Conservation (phyloP, 1,140 invertebrate genomes). For the Muscidifurax raptorellus region DNA sequence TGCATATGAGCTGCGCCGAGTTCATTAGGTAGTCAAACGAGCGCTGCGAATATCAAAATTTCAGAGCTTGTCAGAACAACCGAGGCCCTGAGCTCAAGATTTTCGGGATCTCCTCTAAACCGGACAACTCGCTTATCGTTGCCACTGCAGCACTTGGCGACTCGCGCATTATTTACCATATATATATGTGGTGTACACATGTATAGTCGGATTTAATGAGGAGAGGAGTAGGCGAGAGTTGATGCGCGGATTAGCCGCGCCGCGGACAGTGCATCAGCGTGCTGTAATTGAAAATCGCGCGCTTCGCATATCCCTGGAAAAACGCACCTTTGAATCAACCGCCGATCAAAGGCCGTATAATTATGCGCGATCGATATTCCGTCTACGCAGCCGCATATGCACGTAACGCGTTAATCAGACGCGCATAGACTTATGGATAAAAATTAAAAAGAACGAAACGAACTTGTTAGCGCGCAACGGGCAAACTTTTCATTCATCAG, state of each 20-base stretch:
- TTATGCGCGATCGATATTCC: background rate
- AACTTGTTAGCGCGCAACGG: background rate
- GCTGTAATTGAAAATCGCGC: background rate
- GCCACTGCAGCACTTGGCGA: background rate
- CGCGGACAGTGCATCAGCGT: too few relatives aligned
- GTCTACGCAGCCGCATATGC: background rate
- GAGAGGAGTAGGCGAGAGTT: background rate
- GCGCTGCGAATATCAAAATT: background rate
- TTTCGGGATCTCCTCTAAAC: background rate
- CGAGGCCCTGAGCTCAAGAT: background rate
- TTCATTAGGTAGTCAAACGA: constrained; percentile 5
- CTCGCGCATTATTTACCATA: background rate
- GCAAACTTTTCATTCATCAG: background rate
- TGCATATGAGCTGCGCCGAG: background rate
- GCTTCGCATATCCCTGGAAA: too few relatives aligned
- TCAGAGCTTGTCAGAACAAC: background rate
- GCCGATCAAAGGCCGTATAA: too few relatives aligned
- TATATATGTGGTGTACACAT: background rate
- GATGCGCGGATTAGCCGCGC: background rate
- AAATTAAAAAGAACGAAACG: too few relatives aligned
- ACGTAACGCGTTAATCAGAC: background rate
- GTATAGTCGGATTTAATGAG: background rate
- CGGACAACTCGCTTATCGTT: constrained; percentile 4
- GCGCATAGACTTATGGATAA: too few relatives aligned
- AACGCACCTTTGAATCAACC: too few relatives aligned